Base-by-base conservation (phyloP, 2,797 vertebrate species). In the Hapalemur alaotrensis region DNA sequence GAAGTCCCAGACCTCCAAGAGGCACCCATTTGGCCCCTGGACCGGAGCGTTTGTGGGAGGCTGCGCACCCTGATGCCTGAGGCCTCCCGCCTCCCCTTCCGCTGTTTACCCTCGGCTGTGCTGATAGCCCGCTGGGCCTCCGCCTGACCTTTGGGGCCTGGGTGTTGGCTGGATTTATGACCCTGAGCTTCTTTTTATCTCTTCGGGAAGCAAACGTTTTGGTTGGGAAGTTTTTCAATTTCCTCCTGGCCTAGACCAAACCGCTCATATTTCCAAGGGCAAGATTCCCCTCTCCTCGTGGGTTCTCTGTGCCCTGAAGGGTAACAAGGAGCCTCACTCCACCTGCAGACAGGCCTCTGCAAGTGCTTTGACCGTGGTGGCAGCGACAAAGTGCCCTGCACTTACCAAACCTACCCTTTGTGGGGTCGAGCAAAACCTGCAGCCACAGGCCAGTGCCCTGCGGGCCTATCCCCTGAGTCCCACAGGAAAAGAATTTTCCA, bases 191-290 rank as follows among this genome's bases (percentile, higher is more conserved):
- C 87, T 83, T 96, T 98, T 97, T 95, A 89, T 96, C 95, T 98
- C 94, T 94, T 96, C n/a, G 84, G 96, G 97, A 98, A 98, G 96
- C 95, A 61, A 89, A 92, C 76, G 95, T 97, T 98, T 97, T 97
- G 98, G 83, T 98, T 97, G 97, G 97, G 93, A 98, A 96, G 97
- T 95, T 97, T 98, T 97, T 95, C 98, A 98, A 97, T 98, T 98
- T 98, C 97, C 98, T 98, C 98, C 96, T 92, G 93, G 92, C 95
- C 92, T 97, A 91, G 48, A 92, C 95, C 91, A 89, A 93, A 96
- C 61, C 0, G 52, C 96, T 98, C 96, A 93, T 92, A 95, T 98
- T 98, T 98, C 97, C 88, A 80, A 90, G 93, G 95, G 72, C 4
- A 4, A 82, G 89, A 63, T 35, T 93, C 43, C n/a, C 94, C 67